Conservation (phyloP, 2,888 invertebrate species). For the Metellina segmentata region DNA sequence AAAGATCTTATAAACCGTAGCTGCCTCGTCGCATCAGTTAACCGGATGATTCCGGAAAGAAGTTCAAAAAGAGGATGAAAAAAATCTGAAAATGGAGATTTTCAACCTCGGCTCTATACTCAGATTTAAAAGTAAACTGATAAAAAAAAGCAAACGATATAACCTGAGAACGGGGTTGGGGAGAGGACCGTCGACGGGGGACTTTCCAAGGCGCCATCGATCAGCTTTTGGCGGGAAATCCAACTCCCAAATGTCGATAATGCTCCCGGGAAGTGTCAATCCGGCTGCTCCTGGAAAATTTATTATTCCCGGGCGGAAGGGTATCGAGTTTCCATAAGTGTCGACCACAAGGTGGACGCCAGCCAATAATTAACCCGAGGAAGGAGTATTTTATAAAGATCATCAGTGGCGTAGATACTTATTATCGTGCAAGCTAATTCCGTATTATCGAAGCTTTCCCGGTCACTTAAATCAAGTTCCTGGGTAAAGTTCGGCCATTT, state of each 20-base stretch:
- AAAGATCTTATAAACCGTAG: not conserved
- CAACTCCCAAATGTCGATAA: constrained; percentile 52
- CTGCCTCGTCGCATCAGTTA: not conserved
- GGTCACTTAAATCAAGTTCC: too few species aligned
- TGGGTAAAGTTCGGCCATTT: too few species aligned
- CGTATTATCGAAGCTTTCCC: not conserved
- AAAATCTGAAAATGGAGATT: constrained; percentile 15
- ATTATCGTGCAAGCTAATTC: not conserved
- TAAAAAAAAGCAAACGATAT: constrained; percentile 3
- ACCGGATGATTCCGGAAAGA: not conserved
- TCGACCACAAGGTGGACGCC: constrained; percentile 9
- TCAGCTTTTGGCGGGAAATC: constrained; percentile 60
- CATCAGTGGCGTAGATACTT: not conserved
- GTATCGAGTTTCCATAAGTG: constrained; percentile 34
- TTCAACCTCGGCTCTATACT: not conserved
- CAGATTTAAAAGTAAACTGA: not conserved
- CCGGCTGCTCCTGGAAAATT: constrained; percentile 41
- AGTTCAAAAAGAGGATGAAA: not conserved
- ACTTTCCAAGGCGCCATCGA: constrained; percentile 46
- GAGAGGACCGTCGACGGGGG: not conserved
- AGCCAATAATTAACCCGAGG: constrained; percentile 36
- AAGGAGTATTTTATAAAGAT: not conserved
- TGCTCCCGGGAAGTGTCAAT: constrained; percentile 54
- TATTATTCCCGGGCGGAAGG: constrained; percentile 41
- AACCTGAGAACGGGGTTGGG: not conserved